Percentiles rank a stretch among this genome's conserved stretches.
Evolutionary conservation across 2,113 vertebrate genomes (phyloP).

Genomic region (Aptenodytes patagonicus): DNA sequence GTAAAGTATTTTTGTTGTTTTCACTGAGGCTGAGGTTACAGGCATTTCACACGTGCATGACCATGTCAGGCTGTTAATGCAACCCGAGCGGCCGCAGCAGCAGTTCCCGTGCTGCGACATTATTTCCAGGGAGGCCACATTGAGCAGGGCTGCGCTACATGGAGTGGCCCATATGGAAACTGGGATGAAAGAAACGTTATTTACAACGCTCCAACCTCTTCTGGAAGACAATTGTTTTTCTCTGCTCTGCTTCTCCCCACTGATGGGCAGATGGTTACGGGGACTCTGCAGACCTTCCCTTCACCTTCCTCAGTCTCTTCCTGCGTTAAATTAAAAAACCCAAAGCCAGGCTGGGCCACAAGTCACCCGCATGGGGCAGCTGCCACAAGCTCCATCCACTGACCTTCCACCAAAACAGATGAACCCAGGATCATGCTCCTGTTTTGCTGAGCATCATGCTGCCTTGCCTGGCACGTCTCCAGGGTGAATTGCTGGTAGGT

Average conservation of each 20-base stretch:
- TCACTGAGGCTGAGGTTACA: background rate
- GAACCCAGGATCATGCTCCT: background rate
- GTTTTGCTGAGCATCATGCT: background rate
- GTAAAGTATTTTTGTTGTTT: background rate
- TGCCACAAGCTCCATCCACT: background rate
- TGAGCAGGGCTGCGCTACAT: fast-evolving
- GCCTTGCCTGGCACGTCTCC: background rate
- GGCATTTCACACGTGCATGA: background rate
- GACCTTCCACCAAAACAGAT: background rate
- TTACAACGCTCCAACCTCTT: background rate
- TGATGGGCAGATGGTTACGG: background rate
- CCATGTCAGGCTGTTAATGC: background rate
- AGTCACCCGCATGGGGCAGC: background rate
- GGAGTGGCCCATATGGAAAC: background rate
- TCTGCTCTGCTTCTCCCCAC: background rate
- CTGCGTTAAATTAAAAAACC: background rate
- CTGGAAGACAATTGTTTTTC: background rate
- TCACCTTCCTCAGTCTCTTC: background rate
- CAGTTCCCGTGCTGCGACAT: background rate
- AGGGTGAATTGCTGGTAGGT: background rate
- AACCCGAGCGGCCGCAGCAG: background rate
- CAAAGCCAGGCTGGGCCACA: background rate
- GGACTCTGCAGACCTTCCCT: background rate
- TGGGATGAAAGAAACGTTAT: background rate
- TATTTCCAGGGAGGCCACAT: background rate